Base-by-base conservation (phyloP, 2,113 vertebrate species). In the Takifugu bimaculatus region DNA sequence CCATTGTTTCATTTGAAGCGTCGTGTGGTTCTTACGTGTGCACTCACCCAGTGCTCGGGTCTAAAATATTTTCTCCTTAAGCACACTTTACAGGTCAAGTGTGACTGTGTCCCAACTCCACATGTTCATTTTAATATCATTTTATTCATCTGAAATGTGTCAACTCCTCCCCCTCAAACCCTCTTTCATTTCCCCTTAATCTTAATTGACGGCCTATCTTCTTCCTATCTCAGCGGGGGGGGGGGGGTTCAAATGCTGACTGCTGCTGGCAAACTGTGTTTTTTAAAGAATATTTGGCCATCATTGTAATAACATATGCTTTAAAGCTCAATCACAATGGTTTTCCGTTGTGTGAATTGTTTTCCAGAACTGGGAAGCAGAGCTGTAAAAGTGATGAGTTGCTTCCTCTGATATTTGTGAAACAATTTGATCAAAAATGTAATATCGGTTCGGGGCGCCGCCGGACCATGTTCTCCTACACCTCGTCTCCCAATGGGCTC, bases 201-300 rank as follows among this genome's bases (percentile, higher is more conserved):
- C 82, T 85, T 86, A 88, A 88, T 83, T 83, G 86, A 88, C 79
- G 84, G 60, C 71, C 80, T 88, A 85, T 82, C 84, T 69, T 67
- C 80, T 65, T 64, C 57, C 70, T 70, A 85, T 82, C 84, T 88
- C 73, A 44, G 69, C 20, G 20, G 20, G 20, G 20, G 20, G 79
- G 79, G 82, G 83, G 64, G 61, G 62, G 82, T 82, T 88, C 80
- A 82, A 80, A 83, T 77, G 65, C 50, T 65, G 80, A 39, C 70
- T 86, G 72, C 77, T 76, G 72, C 54, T 65, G 60, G 57, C 64
- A 57, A 84, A 75, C 69, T 80, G 66, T 79, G 68, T 87, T 85
- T 83, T 80, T 81, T 80, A 64, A 84, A 82, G 72, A 61, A 77
- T 78, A 88, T 84, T 86, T 78, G 60, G 81, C 70, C 59, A 56